Conservation (phyloP, 2,888 invertebrate species). For the Diaprepes abbreviatus region DNA sequence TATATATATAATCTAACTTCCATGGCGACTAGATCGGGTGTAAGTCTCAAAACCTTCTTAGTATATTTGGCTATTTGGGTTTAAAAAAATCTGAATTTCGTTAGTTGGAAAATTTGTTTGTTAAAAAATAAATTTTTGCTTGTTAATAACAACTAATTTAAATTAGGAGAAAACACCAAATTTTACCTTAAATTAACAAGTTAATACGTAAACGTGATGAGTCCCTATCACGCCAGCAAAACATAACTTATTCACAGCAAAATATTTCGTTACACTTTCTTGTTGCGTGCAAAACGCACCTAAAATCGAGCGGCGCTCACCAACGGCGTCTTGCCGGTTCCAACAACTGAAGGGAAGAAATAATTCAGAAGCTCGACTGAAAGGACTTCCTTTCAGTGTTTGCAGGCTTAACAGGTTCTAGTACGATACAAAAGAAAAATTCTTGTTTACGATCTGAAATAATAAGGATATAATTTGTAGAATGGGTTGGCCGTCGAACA, state of each 20-base stretch:
- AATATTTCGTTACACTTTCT: slow-evolving; percentile 40
- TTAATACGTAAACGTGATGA: slow-evolving; percentile 1
- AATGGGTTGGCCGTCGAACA: slow-evolving; percentile 7
- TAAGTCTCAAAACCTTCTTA: too few relatives aligned
- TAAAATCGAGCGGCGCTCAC: slow-evolving; percentile 30
- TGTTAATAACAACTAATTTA: too few relatives aligned
- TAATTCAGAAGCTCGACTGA: slow-evolving; percentile 46
- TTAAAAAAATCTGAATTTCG: too few relatives aligned
- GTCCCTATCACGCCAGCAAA: slow-evolving; percentile 18
- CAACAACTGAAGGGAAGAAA: slow-evolving; percentile 43
- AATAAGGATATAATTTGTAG: slow-evolving; percentile 28
- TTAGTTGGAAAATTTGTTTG: too few relatives aligned
- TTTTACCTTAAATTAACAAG: too few relatives aligned
- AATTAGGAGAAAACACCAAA: too few relatives aligned
- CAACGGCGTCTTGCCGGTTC: slow-evolving; percentile 42
- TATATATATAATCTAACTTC: too few relatives aligned
- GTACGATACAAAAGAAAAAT: slow-evolving; percentile 25
- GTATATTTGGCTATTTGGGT: too few relatives aligned
- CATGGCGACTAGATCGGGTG: too few relatives aligned
- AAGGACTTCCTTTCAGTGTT: slow-evolving; percentile 36
- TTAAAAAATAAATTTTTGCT: too few relatives aligned
- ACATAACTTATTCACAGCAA: slow-evolving; percentile 35
- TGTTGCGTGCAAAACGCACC: slow-evolving; percentile 46
- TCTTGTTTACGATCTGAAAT: slow-evolving; percentile 38
- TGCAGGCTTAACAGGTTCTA: slow-evolving; percentile 14